Base-by-base conservation (phyloP, 2,888 invertebrate species). In the Drosophila merina region DNA sequence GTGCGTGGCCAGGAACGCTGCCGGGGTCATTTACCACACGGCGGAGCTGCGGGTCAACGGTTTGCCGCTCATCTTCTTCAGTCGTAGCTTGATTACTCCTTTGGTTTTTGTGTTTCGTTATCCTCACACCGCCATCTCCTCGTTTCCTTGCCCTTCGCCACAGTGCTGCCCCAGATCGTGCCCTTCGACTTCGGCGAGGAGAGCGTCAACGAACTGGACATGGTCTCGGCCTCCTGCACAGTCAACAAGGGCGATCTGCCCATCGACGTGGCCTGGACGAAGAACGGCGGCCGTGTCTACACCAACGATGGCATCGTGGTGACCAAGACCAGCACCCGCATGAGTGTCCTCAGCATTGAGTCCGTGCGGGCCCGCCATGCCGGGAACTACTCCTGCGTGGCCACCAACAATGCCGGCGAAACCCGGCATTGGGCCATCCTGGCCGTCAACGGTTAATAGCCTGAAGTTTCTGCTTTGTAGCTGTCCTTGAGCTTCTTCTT, bases 161-260 rank as follows among this genome's bases (percentile, higher is more conserved):
- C 66, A 95, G 95, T 95, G 89, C 92, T 94, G 82, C 95, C 95
- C 66, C 95, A 95, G 93, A 95, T 96, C 81, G 93, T 94, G 83
- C 94, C 95, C 42, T 95, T 96, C 88, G 93, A 94, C 85, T 95
- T 96, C 83, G 96, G 95, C 74, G 93, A 94, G 73, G 94, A 94
- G 73, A 93, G 94, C 54, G 93, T 94, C 59, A 94, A 95, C 89
- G 94, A 95, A 74, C 94, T 95, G 78, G 95, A 95, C 84, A 93
- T 94, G 91, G 93, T 94, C 10, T 94, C 95, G 36, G 94, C 94
- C 20, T 94, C 94, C 57, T 96, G 96, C 90, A 94, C 94, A 49
- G 95, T 95, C 14, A 94, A 93, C 77, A 95, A 95, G 91, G 96
- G 97, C 42, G 97, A 97, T 91, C 91, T 95, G 77, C 97, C 97